Base-by-base conservation (phyloP, 1,140 invertebrate genomes). In the Lasioglossum albipes region DNA sequence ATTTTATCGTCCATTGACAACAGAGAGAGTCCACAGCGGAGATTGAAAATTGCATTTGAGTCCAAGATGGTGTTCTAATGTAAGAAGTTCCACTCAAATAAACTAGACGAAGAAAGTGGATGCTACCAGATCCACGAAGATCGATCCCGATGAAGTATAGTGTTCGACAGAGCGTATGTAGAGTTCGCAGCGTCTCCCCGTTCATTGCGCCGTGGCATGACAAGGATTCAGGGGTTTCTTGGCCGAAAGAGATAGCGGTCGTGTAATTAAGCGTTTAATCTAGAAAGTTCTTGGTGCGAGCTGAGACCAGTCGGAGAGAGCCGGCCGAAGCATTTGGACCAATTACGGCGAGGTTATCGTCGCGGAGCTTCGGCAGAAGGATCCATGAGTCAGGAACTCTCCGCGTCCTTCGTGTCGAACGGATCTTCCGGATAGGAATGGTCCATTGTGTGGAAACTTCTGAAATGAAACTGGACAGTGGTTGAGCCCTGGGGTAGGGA, bases 261-360 rank as follows among this genome's bases (percentile, higher is more conserved):
- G 78, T 75, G 84, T 85, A 88, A 90, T 91, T 91, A 89, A 91
- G 85, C 85, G 86, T 89, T 86, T 89, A 89, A 90, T 89, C 86
- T 83, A 73, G 84, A 87, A 90, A 90, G 88, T 90, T 90, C 84
- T 86, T 72, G 72, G 75, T 68, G 68, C 49, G 74, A 71, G 67
- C 74, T 41, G 69, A 81, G 77, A 79, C 80, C 75, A 70, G 70
- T 79, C 76, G 73, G 12, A 71, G 12, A 71, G 74, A 62, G 80
- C 75, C 75, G 42, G 52, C 20, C 54, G 62, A 57, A 49, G 54
- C 82, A 82, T 87, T 84, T 78, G 76, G 75, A 89, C 84, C 90
- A 90, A 91, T 90, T 90, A 90, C 86, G 78, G 84, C 84, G 83
- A 86, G 82, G 88, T 90, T 89, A 90, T 84, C 85, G 88, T 87